A percentile compares a stretch with the other conserved stretches of the same genome.
phyloP scores from a whole-genome alignment of 2,797 vertebrate species.

The Malurus splendens region DNA sequence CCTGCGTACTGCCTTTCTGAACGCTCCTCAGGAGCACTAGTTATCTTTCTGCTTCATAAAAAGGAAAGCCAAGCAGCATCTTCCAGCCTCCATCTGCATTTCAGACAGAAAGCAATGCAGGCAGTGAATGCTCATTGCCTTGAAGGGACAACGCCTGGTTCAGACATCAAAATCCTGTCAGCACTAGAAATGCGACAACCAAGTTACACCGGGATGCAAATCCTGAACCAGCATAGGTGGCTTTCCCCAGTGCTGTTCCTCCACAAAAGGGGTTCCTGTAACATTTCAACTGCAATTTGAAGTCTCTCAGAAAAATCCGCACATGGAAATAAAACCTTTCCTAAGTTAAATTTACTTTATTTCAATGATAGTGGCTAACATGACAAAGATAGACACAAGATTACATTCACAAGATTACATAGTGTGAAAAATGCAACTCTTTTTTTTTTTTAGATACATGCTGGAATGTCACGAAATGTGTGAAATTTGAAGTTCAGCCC shows the following conservation, averaged over 20 bases:
- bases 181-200: not conserved
- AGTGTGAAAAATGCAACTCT: not conserved
- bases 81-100: not conserved
- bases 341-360: slow-evolving; percentile 36
- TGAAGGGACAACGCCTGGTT: slow-evolving; percentile 28
- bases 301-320: not conserved
- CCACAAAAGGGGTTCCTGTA: not conserved
- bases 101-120: slow-evolving; percentile 15
- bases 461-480: not conserved
- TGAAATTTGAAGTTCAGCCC: slow-evolving; percentile 16
- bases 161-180: not conserved
- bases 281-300: not conserved
- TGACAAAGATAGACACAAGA: not conserved
- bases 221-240: not conserved
- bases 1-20: accelerated
- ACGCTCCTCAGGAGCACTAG: not conserved
- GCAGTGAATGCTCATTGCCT: not conserved
- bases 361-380: not conserved
- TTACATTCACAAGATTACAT: not conserved
- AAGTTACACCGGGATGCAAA: not conserved
- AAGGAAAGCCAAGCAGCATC: not conserved
- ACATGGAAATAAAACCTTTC: not conserved
- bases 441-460: not conserved
- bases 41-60: not conserved
- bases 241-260: not conserved